Base-by-base conservation (phyloP, 2,888 invertebrate genomes). In the Notodonta dromedarius region DNA sequence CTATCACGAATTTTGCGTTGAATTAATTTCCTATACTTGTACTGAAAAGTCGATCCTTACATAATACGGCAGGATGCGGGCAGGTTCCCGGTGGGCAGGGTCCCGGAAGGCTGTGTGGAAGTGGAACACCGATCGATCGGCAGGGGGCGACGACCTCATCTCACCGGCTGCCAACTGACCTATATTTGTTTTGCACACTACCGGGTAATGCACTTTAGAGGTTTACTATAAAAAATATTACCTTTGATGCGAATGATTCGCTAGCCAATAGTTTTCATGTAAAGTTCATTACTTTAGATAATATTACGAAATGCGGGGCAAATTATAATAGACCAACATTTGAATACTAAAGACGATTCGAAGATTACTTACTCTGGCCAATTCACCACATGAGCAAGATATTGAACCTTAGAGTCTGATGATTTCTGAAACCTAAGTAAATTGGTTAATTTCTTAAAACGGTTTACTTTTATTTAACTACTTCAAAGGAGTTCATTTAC, bases 71-170 rank as follows among this genome's bases (percentile, higher is more conserved):
- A 58, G 57, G 60, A 65, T 57, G 63, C 62, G 67, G 63, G 58
- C 59, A 70, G 67, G 59, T 65, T 57, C 66, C 62, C 60, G 62
- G 32, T n/a, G 39, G 55, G 24, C 11, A 42, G 69, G 65, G 71
- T 70, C 70, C 71, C 68, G 72, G 74, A 69, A 76, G 79, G 78
- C 71, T 76, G 67, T 62, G 53, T 61, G 68, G 71, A 87, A 84
- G 77, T 86, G 79, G 88, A 84, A 76, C 89, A 70, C 70, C 66
- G 80, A 85, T 89, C 86, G 84, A 87, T 86, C 69, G 74, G 67
- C 67, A 50, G 61, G 66, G 79, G 79, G 70, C 83, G 71, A 74
- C 75, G 76, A 79, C 78, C 83, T 67, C 66, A 13, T 58, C 46
- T 56, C 40, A 56, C 58, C 67, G 59, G 69, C 60, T 62, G 59